These are phyloP conservation scores for Darevskia mixta DNA, from an alignment of 2,797 vertebrate species.

Conservation along the genomic window DNA sequence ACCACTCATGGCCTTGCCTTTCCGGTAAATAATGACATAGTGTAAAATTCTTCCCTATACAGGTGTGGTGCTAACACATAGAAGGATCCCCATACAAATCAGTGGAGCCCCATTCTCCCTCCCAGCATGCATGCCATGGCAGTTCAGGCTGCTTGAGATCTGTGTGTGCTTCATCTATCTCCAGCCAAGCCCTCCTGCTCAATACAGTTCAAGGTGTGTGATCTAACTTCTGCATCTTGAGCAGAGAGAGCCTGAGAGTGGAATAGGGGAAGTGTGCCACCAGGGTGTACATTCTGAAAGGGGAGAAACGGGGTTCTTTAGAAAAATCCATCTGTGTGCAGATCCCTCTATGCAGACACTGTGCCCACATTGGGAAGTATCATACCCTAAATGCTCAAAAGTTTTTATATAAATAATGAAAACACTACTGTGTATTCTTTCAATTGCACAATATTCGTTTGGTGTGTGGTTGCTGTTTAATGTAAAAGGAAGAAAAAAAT, in stretches of 20 bases:
- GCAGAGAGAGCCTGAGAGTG: background rate
- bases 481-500: constrained; percentile 65
- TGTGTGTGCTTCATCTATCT: background rate
- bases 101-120: background rate
- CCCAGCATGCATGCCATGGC: background rate
- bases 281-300: background rate
- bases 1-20: constrained; percentile 87
- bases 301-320: background rate
- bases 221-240: background rate
- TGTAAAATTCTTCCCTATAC: constrained; percentile 58
- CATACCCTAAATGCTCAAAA: constrained; percentile 49
- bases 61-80: background rate
- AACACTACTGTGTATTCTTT: constrained; percentile 80
- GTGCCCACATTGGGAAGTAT: background rate
- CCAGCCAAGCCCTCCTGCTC: background rate
- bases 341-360: constrained; percentile 19
- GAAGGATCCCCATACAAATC: background rate
- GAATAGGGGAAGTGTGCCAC: background rate
- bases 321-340: background rate
- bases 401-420: constrained; percentile 77
- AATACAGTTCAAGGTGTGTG: background rate
- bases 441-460: constrained; percentile 80
- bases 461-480: constrained; percentile 81
- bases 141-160: background rate
- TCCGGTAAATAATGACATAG: constrained; percentile 79